phyloP scores from a whole-genome alignment of 2,113 vertebrate species.

The Silurus glanis region DNA sequence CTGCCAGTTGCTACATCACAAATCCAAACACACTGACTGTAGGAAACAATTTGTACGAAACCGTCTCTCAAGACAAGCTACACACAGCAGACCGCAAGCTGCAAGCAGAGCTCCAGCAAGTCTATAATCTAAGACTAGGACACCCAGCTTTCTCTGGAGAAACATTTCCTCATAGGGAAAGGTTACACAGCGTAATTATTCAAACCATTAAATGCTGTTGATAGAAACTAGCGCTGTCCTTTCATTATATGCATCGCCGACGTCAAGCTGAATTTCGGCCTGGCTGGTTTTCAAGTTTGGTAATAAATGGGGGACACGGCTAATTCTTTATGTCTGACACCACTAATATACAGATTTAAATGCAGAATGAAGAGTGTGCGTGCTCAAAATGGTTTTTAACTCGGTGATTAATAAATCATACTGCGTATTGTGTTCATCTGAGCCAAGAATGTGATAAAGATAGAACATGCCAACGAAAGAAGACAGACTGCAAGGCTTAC shows the following conservation, averaged over 20 bases:
- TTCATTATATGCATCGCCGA: conserved; percentile 47
- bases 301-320: conserved; percentile 57
- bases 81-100: conserved; percentile 42
- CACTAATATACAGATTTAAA: conserved; percentile 63
- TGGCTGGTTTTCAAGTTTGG: conserved; percentile 59
- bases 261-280: conserved; percentile 42
- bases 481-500: conserved; percentile 38
- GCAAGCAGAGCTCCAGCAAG: conserved; percentile 4
- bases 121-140: conserved; percentile 31
- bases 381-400: conserved; percentile 61
- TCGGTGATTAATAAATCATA: conserved; percentile 57
- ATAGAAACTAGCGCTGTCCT: conserved; percentile 51
- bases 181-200: conserved; percentile 56
- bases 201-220: conserved; percentile 60
- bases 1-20: conserved; percentile 48
- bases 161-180: conserved; percentile 17
- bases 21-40: conserved; percentile 43
- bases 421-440: conserved; percentile 2
- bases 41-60: conserved; percentile 35
- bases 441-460: conserved; percentile 21
- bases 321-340: conserved; percentile 62
- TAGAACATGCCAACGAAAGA: conserved; percentile 12
- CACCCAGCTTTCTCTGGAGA: conserved; percentile 33
- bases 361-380: conserved; percentile 58
- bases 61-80: conserved; percentile 38